Percentiles rank a stretch among this genome's conserved stretches.
phyloP scores from a whole-genome alignment of 2,888 invertebrate genomes.

The Heteromyza rotundicornis region DNA sequence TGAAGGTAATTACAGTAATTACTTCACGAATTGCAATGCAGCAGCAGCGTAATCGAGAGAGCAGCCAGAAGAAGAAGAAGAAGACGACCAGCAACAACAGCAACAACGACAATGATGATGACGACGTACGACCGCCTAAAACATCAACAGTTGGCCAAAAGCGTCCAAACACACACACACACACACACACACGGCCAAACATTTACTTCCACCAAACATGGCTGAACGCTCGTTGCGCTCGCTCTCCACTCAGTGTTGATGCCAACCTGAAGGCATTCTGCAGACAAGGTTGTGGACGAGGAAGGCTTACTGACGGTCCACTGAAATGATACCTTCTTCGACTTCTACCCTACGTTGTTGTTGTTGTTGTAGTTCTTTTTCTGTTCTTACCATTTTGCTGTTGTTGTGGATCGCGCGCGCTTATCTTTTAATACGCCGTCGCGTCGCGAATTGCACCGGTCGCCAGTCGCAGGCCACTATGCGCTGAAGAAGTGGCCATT shows the following conservation, averaged over 20 bases:
- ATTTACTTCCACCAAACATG: conserved; percentile 39
- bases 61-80: conserved; percentile 6
- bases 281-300: conserved; percentile 36
- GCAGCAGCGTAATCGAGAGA: conserved; percentile 12
- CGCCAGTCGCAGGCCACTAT: too few species aligned
- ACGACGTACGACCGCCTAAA: conserved; percentile 56
- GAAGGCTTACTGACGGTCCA: background rate
- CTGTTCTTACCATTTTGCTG: conserved; percentile 23
- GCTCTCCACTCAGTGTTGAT: conserved; percentile 43
- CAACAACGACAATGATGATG: conserved; percentile 21
- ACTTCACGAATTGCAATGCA: conserved; percentile 59
- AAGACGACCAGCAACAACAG: conserved; percentile 10
- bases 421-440: conserved; percentile 24
- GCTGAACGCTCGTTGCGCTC: conserved; percentile 23
- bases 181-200: conserved; percentile 15
- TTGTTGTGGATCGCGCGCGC: too few species aligned
- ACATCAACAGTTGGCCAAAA: conserved; percentile 52
- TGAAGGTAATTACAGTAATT: conserved; percentile 61
- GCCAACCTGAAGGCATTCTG: conserved; percentile 37
- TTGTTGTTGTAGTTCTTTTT: conserved; percentile 21
- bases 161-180: conserved; percentile 4
- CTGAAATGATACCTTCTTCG: background rate
- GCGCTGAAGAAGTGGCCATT: background rate
- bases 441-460: conserved; percentile 17
- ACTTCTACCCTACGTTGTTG: conserved; percentile 18